Conservation (phyloP, 2,113 vertebrate species). For the Coracopsis vasa region DNA sequence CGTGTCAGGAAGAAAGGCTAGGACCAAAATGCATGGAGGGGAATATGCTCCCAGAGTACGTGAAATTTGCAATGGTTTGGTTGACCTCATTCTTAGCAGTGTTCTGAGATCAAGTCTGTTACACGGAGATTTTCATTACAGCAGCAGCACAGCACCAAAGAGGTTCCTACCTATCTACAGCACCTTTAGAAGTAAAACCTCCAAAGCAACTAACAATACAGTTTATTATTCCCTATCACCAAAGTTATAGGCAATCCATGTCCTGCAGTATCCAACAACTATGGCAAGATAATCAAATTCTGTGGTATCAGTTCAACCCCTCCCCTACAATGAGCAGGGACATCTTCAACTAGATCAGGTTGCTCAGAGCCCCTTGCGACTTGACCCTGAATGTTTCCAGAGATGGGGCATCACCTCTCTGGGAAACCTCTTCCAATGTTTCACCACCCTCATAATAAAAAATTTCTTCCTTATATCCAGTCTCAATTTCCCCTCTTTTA, state of each 20-base stretch:
- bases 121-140: not conserved
- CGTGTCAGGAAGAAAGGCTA: not conserved
- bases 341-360: not conserved
- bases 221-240: not conserved
- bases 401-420: too few relatives aligned
- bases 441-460: not conserved
- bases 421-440: not conserved
- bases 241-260: not conserved
- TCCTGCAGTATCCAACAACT: not conserved
- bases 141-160: not conserved
- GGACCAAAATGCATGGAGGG: not conserved
- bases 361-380: not conserved
- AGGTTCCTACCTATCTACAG: not conserved
- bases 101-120: not conserved
- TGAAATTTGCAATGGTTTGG: not conserved
- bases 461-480: not conserved
- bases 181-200: not conserved
- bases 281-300: not conserved
- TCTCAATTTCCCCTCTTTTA: not conserved
- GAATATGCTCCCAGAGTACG: rapidly evolving
- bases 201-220: not conserved
- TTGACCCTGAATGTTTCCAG: not conserved
- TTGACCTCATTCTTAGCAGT: not conserved
- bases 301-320: not conserved
- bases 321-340: not conserved